These are phyloP conservation scores for Corticium candelabrum DNA, from an alignment of 37 sponge, comb jelly and placozoan genomes.

Conservation along the genomic window DNA sequence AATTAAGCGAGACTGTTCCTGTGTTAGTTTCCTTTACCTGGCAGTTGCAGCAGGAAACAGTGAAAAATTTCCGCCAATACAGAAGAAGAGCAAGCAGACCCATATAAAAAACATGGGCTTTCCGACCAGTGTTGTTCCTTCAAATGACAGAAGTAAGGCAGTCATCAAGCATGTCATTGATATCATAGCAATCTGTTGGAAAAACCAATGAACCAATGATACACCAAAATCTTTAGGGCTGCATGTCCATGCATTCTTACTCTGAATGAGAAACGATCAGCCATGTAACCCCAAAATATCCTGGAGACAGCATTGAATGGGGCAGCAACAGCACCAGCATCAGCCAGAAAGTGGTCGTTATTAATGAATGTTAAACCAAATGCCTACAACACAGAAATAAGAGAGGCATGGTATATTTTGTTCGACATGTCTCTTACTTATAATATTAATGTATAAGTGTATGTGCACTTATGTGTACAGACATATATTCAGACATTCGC, in stretches of 20 bases:
- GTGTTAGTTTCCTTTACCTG: constrained; percentile 7
- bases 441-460: too few relatives aligned
- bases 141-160: background rate
- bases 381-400: background rate
- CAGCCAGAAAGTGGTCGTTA: constrained; percentile 58
- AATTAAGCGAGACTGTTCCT: background rate
- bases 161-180: background rate
- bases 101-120: constrained; percentile 36
- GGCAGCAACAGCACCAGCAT: constrained; percentile 30
- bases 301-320: constrained; percentile 56
- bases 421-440: too few relatives aligned
- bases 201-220: background rate
- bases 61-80: constrained; percentile 68
- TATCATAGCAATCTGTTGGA: background rate
- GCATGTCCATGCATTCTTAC: too few relatives aligned
- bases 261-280: constrained; percentile 47
- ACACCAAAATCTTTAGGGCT: background rate
- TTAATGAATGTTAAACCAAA: constrained; percentile 31
- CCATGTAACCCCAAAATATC: constrained; percentile 59
- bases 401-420: too few relatives aligned
- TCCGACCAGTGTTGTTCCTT: background rate
- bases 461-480: too few relatives aligned
- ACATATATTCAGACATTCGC: too few relatives aligned
- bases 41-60: constrained; percentile 57
- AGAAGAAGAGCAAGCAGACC: constrained; percentile 74